These are phyloP conservation scores for Elaphurus davidianus DNA, from an alignment of 2,113 vertebrate species.

Conservation along the genomic window DNA sequence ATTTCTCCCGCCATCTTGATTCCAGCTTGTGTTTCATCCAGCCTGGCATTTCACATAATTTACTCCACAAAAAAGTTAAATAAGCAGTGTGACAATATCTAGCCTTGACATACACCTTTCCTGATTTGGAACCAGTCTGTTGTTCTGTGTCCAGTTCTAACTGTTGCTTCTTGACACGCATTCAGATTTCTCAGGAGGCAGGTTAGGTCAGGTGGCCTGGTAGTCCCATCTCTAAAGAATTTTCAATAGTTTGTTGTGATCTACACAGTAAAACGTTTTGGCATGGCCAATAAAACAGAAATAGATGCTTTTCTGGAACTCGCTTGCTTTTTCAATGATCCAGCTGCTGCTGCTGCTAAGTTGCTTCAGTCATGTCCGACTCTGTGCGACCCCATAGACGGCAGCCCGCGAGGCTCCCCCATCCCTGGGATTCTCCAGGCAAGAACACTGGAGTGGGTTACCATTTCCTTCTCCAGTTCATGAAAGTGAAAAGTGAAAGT, in stretches of 20 bases:
- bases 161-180: neutral
- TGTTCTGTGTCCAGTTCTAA: neutral
- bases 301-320: neutral
- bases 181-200: neutral
- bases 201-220: neutral
- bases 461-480: too few species aligned
- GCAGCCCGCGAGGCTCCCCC: too few species aligned
- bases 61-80: neutral
- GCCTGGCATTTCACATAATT: neutral
- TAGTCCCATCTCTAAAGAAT: neutral
- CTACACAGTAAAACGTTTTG: neutral
- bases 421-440: too few species aligned
- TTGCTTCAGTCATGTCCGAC: too few species aligned
- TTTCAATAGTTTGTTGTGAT: neutral
- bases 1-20: neutral
- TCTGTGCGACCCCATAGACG: too few species aligned
- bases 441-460: too few species aligned
- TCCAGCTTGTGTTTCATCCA: neutral
- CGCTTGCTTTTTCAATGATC: neutral
- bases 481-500: too few species aligned
- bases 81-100: neutral
- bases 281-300: neutral
- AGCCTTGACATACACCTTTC: neutral
- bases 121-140: neutral
- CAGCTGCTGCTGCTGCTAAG: neutral